Base-by-base conservation (phyloP, 2,113 vertebrate genomes). In the Chinchilla lanigera region DNA sequence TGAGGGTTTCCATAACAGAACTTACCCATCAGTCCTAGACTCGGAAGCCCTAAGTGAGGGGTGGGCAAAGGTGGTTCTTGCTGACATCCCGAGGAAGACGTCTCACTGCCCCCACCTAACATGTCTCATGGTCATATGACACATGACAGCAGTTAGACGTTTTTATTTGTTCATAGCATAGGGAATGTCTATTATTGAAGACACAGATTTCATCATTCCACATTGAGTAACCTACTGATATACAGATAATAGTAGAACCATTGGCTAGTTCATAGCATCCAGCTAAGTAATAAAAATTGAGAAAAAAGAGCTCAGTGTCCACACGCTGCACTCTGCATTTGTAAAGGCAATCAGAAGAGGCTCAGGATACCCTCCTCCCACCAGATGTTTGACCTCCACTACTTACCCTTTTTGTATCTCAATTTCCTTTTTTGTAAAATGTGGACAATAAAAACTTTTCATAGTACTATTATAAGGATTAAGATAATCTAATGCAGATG, bases 391-490 rank as follows among this genome's bases (percentile, higher is more conserved):
- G 82, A 94, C 86, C 77, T 61, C 65, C 20, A 4, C 38, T 52
- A 71, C 38, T 90, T 90, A 82, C 44, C 71, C 56, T 85, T 14
- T 90, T 63, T 77, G 38, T 77, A 71, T 58, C 47, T 96, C 90
- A 94, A 89, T 96, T 96, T 97, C 81, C 73, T 81, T 80, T 90
- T 85, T 47, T 83, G 58, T 73, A 65, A 97, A 95, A 96, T 78
- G 35, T 78, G 33, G 22, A 93, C 47, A 97, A 94, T 75, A 95
- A 95, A 89, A 69, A 87, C 89, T 63, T 60, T 86, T 86, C 14
- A 41, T 61, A 73, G 28, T 41, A 83, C 30, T 96, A n/a, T 67
- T 93, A 4, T 86, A 50, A 96, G 91, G 58, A 88, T 90, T 85
- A 78, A 93, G 54, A 60, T 14, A 86, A 96, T 95, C 65, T 82